Evolutionary conservation across 2,113 vertebrate species (phyloP), one percentile per base, ranked within the genome.

Genomic region (Prinia subflava): DNA sequence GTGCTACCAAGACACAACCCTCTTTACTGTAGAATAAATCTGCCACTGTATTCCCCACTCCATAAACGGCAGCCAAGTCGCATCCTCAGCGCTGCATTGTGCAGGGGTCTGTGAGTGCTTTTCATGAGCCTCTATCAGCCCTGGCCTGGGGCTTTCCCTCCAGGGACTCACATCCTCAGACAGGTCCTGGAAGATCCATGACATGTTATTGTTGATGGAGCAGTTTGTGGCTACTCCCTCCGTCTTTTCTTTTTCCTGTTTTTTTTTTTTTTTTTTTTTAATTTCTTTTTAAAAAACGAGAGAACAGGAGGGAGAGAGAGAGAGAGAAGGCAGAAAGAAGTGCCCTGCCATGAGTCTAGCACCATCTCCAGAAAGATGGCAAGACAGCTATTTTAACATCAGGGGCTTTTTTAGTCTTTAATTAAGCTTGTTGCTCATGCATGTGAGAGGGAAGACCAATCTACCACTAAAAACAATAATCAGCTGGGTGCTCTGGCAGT

Each of bases 21-120:
- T 93, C 92, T 89, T 91, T 88, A 28, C 82, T 92, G 83, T 75
- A 86, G 94, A 94, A 96, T 94, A 94, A 96, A 96, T 96, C 94
- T 97, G 86, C 95, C 95, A 95, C 94, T 96, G 92, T 96, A 87
- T 96, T 97, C 92, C 83, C 87, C 69, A 77, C 83, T 71, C 92
- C 85, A 35, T 57, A 94, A 95, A 78, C 35, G 4, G 92, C 91
- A 96, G 92, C 94, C 89, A 94, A 94, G 92, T 96, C 95, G 80
- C 25, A 70, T 82, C 88, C 78, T 91, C 60, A 93, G 88, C 71
- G 5, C 87, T 25, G 89, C 62, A 77, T 83, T 96, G 90, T 93
- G 77, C 3, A 0, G 94, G 53, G 80, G 85, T 79, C 73, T 96
- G 73, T 79, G 88, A 95, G 64, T 74, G 87, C 83, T 94, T 95